Evolutionary conservation across 2,888 invertebrate genomes (phyloP).

Genomic region (Carterocephalus palaemon): DNA sequence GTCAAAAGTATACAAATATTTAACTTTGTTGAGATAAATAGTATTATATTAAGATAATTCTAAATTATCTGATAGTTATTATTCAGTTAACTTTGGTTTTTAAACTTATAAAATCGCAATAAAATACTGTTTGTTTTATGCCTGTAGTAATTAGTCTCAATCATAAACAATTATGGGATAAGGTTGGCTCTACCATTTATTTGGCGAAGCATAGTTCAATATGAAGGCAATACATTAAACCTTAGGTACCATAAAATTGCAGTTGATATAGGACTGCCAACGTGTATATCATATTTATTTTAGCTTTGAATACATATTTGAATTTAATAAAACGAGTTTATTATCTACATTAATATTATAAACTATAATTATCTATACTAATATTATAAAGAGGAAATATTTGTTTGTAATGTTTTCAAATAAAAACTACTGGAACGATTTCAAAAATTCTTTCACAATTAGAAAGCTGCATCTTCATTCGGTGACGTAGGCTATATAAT

Average conservation of each 20-base stretch:
- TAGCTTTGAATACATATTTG: not conserved
- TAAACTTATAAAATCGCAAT: not conserved
- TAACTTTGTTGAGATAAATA: no score
- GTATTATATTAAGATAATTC: not conserved
- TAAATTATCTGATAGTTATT: not conserved
- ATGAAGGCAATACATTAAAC: constrained; percentile 54
- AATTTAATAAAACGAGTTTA: no score
- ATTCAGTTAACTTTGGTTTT: not conserved
- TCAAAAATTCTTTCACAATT: no score
- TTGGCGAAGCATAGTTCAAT: constrained; percentile 48
- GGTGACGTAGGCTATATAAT: no score
- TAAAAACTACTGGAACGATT: no score
- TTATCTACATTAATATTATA: no score
- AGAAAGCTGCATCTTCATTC: no score
- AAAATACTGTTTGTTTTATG: not conserved
- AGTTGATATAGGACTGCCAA: constrained; percentile 42
- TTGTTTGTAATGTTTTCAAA: no score
- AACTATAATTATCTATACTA: no score
- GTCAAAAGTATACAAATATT: no score
- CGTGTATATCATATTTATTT: constrained; percentile 7
- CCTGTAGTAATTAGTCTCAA: constrained; percentile 30
- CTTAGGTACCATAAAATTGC: constrained; percentile 42
- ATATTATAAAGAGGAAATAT: no score
- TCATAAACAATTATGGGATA: constrained; percentile 33
- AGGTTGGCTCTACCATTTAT: constrained; percentile 35